These are phyloP conservation scores for Alosa alosa DNA, from an alignment of 2,113 vertebrate genomes.

Conservation along the genomic window DNA sequence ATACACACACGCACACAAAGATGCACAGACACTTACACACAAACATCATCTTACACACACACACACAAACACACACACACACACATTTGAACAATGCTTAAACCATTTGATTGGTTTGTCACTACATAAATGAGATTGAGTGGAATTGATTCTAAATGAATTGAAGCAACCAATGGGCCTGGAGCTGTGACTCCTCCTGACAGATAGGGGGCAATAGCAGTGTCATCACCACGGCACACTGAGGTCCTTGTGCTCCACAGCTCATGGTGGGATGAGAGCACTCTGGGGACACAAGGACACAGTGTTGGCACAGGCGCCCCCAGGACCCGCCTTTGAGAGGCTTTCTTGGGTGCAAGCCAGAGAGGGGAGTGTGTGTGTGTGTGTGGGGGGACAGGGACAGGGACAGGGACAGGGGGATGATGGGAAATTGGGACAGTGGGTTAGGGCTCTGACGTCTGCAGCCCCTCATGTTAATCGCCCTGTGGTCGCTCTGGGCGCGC, in stretches of 20 bases:
- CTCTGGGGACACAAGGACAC: background rate
- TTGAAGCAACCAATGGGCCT: background rate
- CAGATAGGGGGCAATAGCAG: background rate
- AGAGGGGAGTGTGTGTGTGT: background rate
- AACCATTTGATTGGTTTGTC: too few species aligned
- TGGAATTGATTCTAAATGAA: too few species aligned
- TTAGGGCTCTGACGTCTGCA: background rate
- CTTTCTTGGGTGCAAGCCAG: background rate
- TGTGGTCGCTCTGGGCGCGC: background rate
- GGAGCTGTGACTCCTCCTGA: background rate
- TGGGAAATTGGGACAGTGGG: constrained; percentile 12
- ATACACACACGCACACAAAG: constrained; percentile 18
- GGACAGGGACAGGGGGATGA: background rate
- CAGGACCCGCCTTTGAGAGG: background rate
- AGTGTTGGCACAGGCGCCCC: background rate
- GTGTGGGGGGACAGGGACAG: background rate
- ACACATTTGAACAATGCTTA: background rate
- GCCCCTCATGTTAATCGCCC: background rate
- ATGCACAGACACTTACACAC: constrained; percentile 28
- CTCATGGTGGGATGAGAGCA: background rate
- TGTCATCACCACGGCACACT: background rate
- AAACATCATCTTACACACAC: constrained; percentile 23
- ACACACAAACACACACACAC: constrained; percentile 4
- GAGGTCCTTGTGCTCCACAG: background rate
- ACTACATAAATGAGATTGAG: too few species aligned